Conservation (phyloP, 2,113 vertebrate species). For the Sinocyclocheilus rhinocerous region DNA sequence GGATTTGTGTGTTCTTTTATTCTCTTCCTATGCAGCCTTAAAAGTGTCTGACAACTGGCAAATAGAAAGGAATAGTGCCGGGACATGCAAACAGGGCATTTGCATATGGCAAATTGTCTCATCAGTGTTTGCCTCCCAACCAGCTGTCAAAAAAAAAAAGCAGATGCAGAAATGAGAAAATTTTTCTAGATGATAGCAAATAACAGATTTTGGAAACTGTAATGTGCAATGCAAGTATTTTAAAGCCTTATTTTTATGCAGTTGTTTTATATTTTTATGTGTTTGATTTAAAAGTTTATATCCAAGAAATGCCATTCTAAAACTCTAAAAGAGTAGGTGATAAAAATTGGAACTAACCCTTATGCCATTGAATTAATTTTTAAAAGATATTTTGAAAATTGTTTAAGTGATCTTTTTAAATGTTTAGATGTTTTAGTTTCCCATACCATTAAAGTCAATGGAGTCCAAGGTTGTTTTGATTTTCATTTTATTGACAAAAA, state of each 20-base stretch:
- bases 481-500: too few relatives aligned
- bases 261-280: neutral
- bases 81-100: constrained; percentile 26
- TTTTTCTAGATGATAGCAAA: constrained; percentile 12
- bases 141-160: constrained; percentile 22
- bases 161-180: neutral
- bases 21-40: neutral
- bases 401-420: too few relatives aligned
- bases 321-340: neutral
- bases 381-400: too few relatives aligned
- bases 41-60: constrained; percentile 37
- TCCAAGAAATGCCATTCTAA: neutral
- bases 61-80: constrained; percentile 1
- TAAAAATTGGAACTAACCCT: neutral
- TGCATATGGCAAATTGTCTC: constrained; percentile 37
- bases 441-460: too few relatives aligned
- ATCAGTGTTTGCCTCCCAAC: constrained; percentile 24
- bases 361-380: too few relatives aligned
- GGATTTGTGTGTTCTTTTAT: neutral
- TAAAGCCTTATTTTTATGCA: neutral
- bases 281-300: neutral
- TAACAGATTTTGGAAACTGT: constrained; percentile 3
- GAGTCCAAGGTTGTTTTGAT: too few relatives aligned
- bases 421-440: too few relatives aligned
- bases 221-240: neutral